Evolutionary conservation across 1,140 invertebrate species (phyloP), one percentile per base, ranked within the genome.

Genomic region (Ostrea denselamellosa): DNA sequence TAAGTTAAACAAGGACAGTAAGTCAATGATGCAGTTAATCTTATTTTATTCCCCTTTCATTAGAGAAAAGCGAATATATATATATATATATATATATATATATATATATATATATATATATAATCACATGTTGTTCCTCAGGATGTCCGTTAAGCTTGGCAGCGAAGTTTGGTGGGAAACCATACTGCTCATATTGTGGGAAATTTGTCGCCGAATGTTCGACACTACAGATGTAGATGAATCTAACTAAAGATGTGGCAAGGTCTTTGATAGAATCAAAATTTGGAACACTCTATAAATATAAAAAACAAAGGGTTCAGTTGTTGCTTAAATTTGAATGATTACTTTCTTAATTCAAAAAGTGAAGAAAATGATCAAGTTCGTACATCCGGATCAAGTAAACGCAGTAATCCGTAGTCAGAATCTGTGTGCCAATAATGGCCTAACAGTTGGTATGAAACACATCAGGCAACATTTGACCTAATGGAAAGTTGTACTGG

Each of bases 151-250:
- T 90, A 28, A 96, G 89, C 22, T 94, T 92, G 9, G 93, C 93
- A 0, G 95, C 95, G 89, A 96, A 96, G 90, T 96, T 96, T 5
- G 95, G 95, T 17, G 95, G 94, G 90, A 95, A 96, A 12, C 92
- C 95, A 88, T 95, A 96, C 89, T 94, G 92, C n/a, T 94, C 93
- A 86, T 94, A 94, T 89, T 93, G 93, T 0, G 93, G 91, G 89
- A 95, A 95, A 89, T 95, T 96, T 51, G 95, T 93, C 0, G 95
- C 94, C 10, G 95, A 94, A 91, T 96, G 95, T 8, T 94, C 95
- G 9, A 95, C 92, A 85, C 94, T 95, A 89, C 95, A 95, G 5
- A 93, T 95, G 81, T 94, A 94, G n/a, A 96, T 94, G 68, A 96
- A 94, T 12, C 90, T 91, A 7, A 95, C 94, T 17, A 95, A 83